These are phyloP conservation scores for Chouioia cunea DNA, from an alignment of 2,888 invertebrate genomes.

Conservation along the genomic window DNA sequence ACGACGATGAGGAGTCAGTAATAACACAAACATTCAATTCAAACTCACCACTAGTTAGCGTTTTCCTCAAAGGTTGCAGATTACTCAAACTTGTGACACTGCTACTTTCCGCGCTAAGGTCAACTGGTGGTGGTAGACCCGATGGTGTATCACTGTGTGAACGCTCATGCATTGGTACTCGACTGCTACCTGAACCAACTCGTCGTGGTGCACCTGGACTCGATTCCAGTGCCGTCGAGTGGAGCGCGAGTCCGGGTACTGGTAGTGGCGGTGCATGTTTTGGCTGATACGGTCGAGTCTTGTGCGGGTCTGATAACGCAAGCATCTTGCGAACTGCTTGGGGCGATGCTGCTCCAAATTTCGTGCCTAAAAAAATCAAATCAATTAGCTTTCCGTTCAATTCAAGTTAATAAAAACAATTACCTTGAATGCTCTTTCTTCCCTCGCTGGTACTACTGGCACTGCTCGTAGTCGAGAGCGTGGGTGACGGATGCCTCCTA, in stretches of 20 bases:
- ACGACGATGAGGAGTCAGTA: conserved; percentile 21
- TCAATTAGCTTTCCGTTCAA: not conserved
- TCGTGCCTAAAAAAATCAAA: conserved; percentile 59
- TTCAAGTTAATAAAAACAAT: conserved; percentile 3
- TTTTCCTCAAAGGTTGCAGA: conserved; percentile 85
- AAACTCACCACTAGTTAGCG: conserved; percentile 77
- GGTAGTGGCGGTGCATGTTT: conserved; percentile 76
- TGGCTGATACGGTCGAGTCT: conserved; percentile 90
- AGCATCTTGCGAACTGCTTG: conserved; percentile 96
- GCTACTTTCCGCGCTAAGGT: conserved; percentile 94
- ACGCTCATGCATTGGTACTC: conserved; percentile 81
- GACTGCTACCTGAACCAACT: conserved; percentile 71
- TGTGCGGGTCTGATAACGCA: conserved; percentile 88
- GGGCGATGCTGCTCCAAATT: conserved; percentile 89
- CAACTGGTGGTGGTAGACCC: conserved; percentile 83
- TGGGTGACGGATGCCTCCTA: conserved; percentile 92
- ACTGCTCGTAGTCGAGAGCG: conserved; percentile 91
- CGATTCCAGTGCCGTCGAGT: conserved; percentile 69
- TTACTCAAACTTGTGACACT: conserved; percentile 94
- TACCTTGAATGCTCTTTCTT: conserved; percentile 69
- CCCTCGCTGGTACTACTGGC: conserved; percentile 89
- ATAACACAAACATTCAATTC: not conserved
- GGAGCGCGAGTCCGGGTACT: conserved; percentile 74
- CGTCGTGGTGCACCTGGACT: conserved; percentile 72
- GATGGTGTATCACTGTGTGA: conserved; percentile 92